Conservation (phyloP, 2,888 invertebrate genomes). For the Noctua comes region DNA sequence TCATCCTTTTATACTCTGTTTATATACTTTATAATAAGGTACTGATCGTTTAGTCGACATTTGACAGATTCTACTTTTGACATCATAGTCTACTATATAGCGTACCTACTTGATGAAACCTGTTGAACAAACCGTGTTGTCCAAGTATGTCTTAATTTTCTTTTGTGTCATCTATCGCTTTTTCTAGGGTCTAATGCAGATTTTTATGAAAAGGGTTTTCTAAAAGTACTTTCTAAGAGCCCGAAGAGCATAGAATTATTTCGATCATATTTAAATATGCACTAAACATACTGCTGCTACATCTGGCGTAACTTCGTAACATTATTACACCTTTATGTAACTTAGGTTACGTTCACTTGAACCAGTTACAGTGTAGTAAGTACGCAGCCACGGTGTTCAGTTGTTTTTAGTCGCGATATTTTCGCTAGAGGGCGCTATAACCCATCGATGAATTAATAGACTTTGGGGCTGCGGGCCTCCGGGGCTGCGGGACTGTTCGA, state of each 20-base stretch:
- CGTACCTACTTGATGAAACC: background rate
- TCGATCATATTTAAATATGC: background rate
- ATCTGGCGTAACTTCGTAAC: conserved; percentile 49
- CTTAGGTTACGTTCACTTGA: conserved; percentile 28
- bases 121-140: background rate
- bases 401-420: background rate
- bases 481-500: too few relatives aligned
- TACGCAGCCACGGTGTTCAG: background rate
- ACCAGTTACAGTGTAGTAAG: background rate
- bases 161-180: background rate
- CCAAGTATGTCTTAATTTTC: background rate
- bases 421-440: conserved; percentile 52
- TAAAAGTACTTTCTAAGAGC: background rate
- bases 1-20: too few relatives aligned
- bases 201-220: background rate
- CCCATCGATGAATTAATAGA: background rate
- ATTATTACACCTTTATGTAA: conserved; percentile 20
- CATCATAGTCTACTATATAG: too few relatives aligned
- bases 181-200: background rate
- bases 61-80: too few relatives aligned
- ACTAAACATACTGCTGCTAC: conserved; percentile 26
- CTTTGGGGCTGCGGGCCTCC: too few relatives aligned
- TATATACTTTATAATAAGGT: background rate
- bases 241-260: background rate
- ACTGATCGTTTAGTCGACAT: too few relatives aligned